Conservation (phyloP, 2,888 invertebrate species). For the Notocelia uddmanniana region DNA sequence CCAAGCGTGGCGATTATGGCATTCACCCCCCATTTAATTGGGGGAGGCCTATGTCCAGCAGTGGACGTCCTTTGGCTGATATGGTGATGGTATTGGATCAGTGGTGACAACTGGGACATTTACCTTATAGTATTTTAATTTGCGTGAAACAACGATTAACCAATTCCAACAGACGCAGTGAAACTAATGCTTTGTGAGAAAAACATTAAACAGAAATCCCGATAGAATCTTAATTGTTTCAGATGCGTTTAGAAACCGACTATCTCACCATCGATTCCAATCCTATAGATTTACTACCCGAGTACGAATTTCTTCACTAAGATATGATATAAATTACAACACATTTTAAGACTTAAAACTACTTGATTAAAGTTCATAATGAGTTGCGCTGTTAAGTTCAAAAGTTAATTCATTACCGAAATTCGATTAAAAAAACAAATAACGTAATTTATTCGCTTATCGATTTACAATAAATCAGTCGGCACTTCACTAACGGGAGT, state of each 20-base stretch:
- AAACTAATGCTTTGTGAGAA: constrained; percentile 8
- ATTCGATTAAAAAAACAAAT: constrained; percentile 38
- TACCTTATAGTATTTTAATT: not conserved
- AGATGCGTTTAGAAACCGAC: constrained; percentile 38
- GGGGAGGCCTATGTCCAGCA: no score
- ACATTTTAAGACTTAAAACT: not conserved
- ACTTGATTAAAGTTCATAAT: constrained; percentile 3
- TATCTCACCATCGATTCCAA: constrained; percentile 33
- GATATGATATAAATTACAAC: not conserved
- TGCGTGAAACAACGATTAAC: not conserved
- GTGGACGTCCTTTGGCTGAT: no score
- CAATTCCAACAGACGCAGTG: not conserved
- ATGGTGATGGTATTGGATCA: no score
- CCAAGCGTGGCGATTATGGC: no score
- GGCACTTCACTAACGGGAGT: constrained; percentile 46
- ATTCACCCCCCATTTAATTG: no score
- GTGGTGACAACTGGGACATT: no score
- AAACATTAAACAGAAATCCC: constrained; percentile 15
- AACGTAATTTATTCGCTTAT: constrained; percentile 38
- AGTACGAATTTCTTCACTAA: constrained; percentile 21
- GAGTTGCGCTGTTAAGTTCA: not conserved
- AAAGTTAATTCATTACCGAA: constrained; percentile 35
- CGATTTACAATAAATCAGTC: constrained; percentile 47
- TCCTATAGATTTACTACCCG: constrained; percentile 34
- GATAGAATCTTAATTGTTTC: constrained; percentile 38